Percentiles rank a stretch among this genome's conserved stretches.
Conservation (phyloP, 1,140 invertebrate species). For the Camponotus floridanus region DNA sequence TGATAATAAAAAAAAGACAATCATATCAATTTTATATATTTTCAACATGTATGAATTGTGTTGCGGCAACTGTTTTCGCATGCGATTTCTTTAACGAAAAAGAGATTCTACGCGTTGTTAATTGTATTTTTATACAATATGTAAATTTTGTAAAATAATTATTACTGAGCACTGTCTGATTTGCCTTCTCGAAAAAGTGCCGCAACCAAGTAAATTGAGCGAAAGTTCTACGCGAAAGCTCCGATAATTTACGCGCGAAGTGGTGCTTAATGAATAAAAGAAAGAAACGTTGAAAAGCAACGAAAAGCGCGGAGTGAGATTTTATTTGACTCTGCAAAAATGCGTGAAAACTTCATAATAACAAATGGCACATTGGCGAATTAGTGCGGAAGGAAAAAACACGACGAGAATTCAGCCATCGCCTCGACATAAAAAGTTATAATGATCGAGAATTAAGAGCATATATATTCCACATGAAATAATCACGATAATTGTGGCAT, state of each 20-base stretch:
- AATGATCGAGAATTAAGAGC: conserved; percentile 2
- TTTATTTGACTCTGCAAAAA: conserved; percentile 35
- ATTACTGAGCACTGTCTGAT: conserved; percentile 42
- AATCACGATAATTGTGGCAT: not conserved
- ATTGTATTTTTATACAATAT: conserved; percentile 31
- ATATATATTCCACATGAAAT: not conserved
- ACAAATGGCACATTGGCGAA: conserved; percentile 9
- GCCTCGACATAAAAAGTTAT: conserved; percentile 4
- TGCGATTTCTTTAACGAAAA: not conserved
- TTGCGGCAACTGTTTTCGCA: not conserved
- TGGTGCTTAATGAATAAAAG: conserved; percentile 60
- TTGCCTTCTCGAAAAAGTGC: conserved; percentile 44
- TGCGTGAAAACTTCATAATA: conserved; percentile 24
- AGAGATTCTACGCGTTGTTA: not conserved
- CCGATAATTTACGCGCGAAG: conserved; percentile 49
- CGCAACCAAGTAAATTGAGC: conserved; percentile 40
- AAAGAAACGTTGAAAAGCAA: conserved; percentile 20
- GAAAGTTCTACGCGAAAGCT: conserved; percentile 34
- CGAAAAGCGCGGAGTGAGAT: conserved; percentile 4
- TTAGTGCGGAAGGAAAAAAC: conserved; percentile 4
- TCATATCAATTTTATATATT: not conserved
- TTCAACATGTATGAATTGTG: not conserved
- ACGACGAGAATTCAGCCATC: not conserved
- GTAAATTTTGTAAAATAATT: conserved; percentile 6
- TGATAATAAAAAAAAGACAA: not conserved